These are phyloP conservation scores for Psittacula cyanocephala DNA, from an alignment of 2,113 vertebrate species.

Conservation along the genomic window DNA sequence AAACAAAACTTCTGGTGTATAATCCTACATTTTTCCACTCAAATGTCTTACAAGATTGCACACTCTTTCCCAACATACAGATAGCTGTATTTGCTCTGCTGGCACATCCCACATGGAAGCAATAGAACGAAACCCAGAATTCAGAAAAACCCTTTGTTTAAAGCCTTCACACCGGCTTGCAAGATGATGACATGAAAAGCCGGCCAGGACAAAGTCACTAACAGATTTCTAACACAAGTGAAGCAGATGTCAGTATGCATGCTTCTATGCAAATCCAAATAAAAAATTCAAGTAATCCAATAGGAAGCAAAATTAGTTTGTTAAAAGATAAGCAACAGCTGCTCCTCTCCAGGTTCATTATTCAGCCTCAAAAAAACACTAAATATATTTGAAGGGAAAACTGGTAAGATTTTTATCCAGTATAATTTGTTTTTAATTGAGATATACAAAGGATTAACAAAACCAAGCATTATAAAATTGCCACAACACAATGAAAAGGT, in stretches of 20 bases:
- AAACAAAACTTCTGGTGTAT: not conserved
- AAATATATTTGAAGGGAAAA: not conserved
- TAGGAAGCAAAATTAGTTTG: slow-evolving; percentile 27
- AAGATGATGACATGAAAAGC: not conserved
- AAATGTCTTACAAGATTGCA: not conserved
- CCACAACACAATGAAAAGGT: not conserved
- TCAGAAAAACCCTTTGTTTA: not conserved
- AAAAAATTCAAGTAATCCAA: slow-evolving; percentile 1
- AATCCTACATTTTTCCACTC: not conserved
- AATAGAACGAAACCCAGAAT: not conserved
- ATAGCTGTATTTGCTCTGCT: not conserved
- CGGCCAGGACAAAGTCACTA: not conserved
- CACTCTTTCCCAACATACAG: not conserved
- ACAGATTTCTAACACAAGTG: not conserved
- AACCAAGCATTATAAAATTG: not conserved
- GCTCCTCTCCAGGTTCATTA: not conserved
- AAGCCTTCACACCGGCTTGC: not conserved
- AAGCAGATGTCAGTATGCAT: not conserved
- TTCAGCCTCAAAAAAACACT: slow-evolving; percentile 1
- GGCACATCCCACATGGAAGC: not conserved
- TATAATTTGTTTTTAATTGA: not conserved
- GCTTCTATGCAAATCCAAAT: not conserved
- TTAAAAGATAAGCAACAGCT: slow-evolving; percentile 50
- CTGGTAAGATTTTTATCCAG: not conserved
- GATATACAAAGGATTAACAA: not conserved